Conservation (phyloP, 2,888 invertebrate species). For the Lithodes maja region DNA sequence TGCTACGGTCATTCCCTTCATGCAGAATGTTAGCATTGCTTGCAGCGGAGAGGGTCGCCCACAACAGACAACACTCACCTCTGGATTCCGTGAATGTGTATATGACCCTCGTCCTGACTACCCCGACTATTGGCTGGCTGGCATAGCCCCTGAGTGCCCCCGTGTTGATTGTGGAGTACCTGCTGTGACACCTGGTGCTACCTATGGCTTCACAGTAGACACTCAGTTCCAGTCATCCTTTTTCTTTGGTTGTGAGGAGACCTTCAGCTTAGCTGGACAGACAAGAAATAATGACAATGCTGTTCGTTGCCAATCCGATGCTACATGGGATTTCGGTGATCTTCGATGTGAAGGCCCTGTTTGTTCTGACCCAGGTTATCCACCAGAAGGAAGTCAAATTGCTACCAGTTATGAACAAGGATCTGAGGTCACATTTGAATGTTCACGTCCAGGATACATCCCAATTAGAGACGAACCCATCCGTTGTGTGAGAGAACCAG, state of each 20-base stretch:
- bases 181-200: constrained; percentile 93
- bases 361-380: constrained; percentile 95
- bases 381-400: constrained; percentile 91
- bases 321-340: constrained; percentile 98
- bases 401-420: constrained; percentile 80
- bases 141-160: constrained; percentile 89
- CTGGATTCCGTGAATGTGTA: constrained; percentile 94
- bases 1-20: constrained; percentile 90
- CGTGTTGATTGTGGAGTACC: constrained; percentile 94
- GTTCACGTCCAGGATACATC: constrained; percentile 93
- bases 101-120: constrained; percentile 85
- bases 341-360: constrained; percentile 97
- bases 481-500: constrained; percentile 92
- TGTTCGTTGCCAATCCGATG: constrained; percentile 84
- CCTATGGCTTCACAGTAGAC: constrained; percentile 90
- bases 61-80: constrained; percentile 86
- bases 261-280: constrained; percentile 94
- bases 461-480: constrained; percentile 93
- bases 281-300: constrained; percentile 93
- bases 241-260: constrained; percentile 94
- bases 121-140: constrained; percentile 94
- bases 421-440: constrained; percentile 84
- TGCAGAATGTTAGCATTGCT: constrained; percentile 90
- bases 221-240: constrained; percentile 95
- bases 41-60: constrained; percentile 87